These are phyloP conservation scores for Lasioglossum morio DNA, from an alignment of 2,888 invertebrate genomes.

Conservation along the genomic window DNA sequence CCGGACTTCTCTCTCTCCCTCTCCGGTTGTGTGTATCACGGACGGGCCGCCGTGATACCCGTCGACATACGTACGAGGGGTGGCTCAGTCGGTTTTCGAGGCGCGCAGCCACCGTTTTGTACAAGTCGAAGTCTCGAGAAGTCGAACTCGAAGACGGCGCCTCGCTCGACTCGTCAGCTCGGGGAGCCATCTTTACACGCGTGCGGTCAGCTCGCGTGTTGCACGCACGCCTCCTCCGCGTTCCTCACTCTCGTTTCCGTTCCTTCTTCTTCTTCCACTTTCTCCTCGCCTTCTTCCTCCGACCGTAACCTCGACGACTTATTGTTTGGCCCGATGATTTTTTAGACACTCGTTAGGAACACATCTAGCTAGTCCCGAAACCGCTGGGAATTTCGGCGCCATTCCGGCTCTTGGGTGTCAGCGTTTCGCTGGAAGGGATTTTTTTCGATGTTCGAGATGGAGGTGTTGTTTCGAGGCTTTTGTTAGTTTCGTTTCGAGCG, in stretches of 20 bases:
- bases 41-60: slow-evolving; percentile 62
- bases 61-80: slow-evolving; percentile 66
- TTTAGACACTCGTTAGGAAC: slow-evolving; percentile 5
- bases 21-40: slow-evolving; percentile 49
- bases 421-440: too few species aligned
- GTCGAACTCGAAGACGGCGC: slow-evolving; percentile 39
- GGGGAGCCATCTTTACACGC: slow-evolving; percentile 79
- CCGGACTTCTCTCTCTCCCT: slow-evolving; percentile 70
- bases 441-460: too few species aligned
- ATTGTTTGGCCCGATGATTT: not conserved
- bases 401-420: not conserved
- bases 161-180: slow-evolving; percentile 63
- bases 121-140: slow-evolving; percentile 31
- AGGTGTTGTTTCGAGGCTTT: too few species aligned
- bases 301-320: not conserved
- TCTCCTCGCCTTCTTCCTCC: slow-evolving; percentile 5
- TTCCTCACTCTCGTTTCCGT: slow-evolving; percentile 45
- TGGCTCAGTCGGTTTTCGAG: slow-evolving; percentile 54
- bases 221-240: slow-evolving; percentile 74
- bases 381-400: not conserved
- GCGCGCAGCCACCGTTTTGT: slow-evolving; percentile 11
- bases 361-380: not conserved
- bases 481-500: too few species aligned
- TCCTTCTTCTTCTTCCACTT: slow-evolving; percentile 23
- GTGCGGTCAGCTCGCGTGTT: slow-evolving; percentile 81